A percentile compares a stretch with the other conserved stretches of the same genome.
These are phyloP conservation scores for Hypercompe scribonia DNA, from an alignment of 2,888 invertebrate genomes.

Conservation along the genomic window DNA sequence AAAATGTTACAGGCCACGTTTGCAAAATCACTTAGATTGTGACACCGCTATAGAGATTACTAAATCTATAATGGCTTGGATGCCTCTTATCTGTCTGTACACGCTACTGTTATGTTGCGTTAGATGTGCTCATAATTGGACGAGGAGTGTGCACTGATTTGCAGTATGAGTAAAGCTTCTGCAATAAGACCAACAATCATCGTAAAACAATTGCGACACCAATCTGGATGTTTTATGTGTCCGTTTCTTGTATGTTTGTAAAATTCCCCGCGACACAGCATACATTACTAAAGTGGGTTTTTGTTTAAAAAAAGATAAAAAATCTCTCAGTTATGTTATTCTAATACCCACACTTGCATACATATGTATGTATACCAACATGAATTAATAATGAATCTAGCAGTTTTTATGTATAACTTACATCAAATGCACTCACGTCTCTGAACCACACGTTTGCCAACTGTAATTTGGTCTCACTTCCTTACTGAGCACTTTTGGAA, in stretches of 20 bases:
- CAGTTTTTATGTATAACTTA: not conserved
- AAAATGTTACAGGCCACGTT: conserved; percentile 10
- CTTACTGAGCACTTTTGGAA: too few species aligned
- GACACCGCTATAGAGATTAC: conserved; percentile 52
- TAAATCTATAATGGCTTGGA: conserved; percentile 54
- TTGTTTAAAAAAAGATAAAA: too few species aligned
- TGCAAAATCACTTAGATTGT: conserved; percentile 31
- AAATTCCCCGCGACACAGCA: too few species aligned
- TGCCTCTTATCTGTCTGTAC: conserved; percentile 27
- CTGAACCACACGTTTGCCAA: not conserved
- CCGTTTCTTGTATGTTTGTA: too few species aligned
- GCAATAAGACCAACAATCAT: not conserved
- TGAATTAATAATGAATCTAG: not conserved
- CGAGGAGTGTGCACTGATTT: conserved; percentile 33
- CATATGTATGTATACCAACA: not conserved
- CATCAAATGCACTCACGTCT: not conserved
- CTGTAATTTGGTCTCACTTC: not conserved
- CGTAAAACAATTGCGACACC: not conserved
- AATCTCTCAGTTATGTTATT: not conserved
- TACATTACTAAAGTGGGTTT: too few species aligned
- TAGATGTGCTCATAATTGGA: conserved; percentile 53
- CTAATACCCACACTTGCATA: not conserved
- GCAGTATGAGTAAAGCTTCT: not conserved
- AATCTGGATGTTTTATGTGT: too few species aligned
- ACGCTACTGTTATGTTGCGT: conserved; percentile 42